Base-by-base conservation (phyloP, 2,113 vertebrate species). In the human (Homo sapiens) region DNA sequence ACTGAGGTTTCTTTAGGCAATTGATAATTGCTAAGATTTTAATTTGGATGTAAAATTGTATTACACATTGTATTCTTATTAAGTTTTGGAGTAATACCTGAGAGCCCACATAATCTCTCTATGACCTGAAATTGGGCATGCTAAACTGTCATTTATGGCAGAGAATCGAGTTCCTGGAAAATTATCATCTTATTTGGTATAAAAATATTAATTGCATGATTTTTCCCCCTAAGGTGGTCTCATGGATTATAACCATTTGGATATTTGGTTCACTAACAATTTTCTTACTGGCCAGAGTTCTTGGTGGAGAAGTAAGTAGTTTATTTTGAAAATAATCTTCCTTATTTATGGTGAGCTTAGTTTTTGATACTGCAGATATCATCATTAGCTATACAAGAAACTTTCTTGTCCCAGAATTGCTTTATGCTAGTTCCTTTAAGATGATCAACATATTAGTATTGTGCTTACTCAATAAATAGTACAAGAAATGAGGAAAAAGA, bases 211-310 rank as follows among this genome's bases (percentile, higher is more conserved):
- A 97, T 66, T 90, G 23, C 9, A 82, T 94, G 32, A 81, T 64
- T 88, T 93, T 97, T 93, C 96, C 40, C 85, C 66, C 93, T 79
- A 98, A 99, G 99, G 99, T 99, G 93, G 99, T 99, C 97, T 99
- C 99, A 90, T 99, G 99, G 99, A 99, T 99, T 97, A 99, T 99
- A 98, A 99, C 99, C 96, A 99, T 99, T 98, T 99, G 99, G 99
- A 99, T 99, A 98, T 99, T 99, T 99, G 99, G 99, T 97, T 99
- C 99, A 30, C 97, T 99, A 98, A 99, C 99, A 45, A 99, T 99
- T 98, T 99, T 99, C 98, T 98, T 99, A 98, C 98, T 99, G 98
- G 99, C 99, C 94, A 99, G 99, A 97, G 99, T 99, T 98, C 99
- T 99, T 82, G 99, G 99, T 98, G 99, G 99, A 97, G 99, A 99